Evolutionary conservation across 2,797 vertebrate genomes (phyloP).

Genomic region (Anas capensis): DNA sequence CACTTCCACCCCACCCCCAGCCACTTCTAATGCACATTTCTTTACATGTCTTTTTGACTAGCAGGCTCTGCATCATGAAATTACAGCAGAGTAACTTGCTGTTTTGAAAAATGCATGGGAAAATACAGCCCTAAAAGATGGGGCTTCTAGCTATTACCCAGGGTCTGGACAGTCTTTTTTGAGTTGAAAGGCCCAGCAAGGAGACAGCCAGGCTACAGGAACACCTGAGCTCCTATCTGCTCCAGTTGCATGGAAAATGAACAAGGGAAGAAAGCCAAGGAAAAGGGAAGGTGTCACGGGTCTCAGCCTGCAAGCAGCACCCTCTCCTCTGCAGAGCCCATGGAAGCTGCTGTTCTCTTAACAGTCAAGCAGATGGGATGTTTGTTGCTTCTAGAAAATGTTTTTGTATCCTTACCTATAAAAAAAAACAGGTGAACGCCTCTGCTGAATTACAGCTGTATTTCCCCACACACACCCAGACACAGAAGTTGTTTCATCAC

Average conservation of each 20-base stretch:
- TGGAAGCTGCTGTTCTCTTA: not conserved
- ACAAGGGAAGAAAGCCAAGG: not conserved
- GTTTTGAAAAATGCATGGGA: accelerated
- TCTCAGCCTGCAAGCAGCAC: not conserved
- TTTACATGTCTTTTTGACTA: not conserved
- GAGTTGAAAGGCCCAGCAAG: not conserved
- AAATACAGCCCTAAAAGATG: not conserved
- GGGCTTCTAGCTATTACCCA: not conserved
- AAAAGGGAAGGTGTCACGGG: not conserved
- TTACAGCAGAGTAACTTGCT: not conserved
- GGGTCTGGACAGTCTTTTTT: not conserved
- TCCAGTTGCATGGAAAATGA: not conserved
- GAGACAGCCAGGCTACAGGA: not conserved
- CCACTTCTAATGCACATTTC: not conserved
- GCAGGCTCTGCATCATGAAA: not conserved
- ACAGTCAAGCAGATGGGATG: not conserved
- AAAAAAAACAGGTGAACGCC: not conserved
- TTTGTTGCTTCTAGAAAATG: not conserved
- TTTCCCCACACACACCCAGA: accelerated
- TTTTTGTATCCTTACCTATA: not conserved
- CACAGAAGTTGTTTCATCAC: not conserved
- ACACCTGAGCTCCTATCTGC: not conserved
- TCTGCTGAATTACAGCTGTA: not conserved
- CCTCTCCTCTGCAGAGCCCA: not conserved
- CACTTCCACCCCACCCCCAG: not conserved